Base-by-base conservation (phyloP, 2,888 invertebrate genomes). In the Stenoptilia bipunctidactyla region DNA sequence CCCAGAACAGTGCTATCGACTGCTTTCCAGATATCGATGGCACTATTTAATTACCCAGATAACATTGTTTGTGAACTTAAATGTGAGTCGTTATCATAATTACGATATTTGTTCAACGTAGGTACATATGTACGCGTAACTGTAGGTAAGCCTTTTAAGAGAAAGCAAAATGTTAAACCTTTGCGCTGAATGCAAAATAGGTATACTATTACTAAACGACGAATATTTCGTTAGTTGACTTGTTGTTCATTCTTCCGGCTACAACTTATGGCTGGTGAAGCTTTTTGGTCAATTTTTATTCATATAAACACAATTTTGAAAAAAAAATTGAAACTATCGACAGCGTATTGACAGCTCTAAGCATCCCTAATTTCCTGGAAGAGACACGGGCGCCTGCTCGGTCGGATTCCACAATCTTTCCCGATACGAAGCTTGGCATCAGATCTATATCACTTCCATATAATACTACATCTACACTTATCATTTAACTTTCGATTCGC, bases 291-390 rank as follows among this genome's bases (percentile, higher is more conserved):
- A n/a, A n/a, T n/a, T n/a, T n/a, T n/a, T n/a, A n/a, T n/a, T n/a
- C n/a, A n/a, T n/a, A n/a, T n/a, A n/a, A n/a, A n/a, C n/a, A n/a
- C n/a, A n/a, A n/a, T n/a, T n/a, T n/a, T n/a, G n/a, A n/a, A n/a
- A n/a, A n/a, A n/a, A n/a, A n/a, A n/a, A n/a, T n/a, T n/a, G n/a
- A 20, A 20, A 20, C 4, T 20, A 20, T 20, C 20, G 20, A 20
- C 20, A 20, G 4, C 8, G 8, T 5, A 20, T 20, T 8, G 8
- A 8, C 20, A 20, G 3, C 20, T 8, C 20, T 20, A n/a, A 27
- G 45, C 60, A 66, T 67, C 70, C 72, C 71, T 71, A 69, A 75
- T 67, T 82, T 79, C 82, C 80, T 76, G 83, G 85, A 85, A 79
- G 73, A 66, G 55, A 63, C 59, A 64, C 72, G 71, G 70, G 76